Conservation (phyloP, 2,888 invertebrate genomes). For the Cyclophora albipunctata region DNA sequence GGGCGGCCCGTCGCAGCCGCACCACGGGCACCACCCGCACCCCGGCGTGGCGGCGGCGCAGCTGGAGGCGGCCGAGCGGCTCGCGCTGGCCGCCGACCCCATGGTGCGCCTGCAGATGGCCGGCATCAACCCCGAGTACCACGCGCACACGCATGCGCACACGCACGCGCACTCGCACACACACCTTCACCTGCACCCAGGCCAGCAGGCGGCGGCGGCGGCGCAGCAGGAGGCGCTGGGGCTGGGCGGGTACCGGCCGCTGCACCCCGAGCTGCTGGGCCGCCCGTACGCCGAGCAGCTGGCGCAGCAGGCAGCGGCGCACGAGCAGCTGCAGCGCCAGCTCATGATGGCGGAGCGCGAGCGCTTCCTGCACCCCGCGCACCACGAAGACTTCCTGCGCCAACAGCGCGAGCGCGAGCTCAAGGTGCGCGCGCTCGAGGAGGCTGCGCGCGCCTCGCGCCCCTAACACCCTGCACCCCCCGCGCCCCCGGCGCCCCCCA, state of each 20-base stretch:
- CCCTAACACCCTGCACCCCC: conserved; percentile 39
- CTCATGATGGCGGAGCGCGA: conserved; percentile 86
- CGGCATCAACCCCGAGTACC: conserved; percentile 90
- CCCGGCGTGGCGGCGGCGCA: conserved; percentile 75
- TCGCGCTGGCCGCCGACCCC: conserved; percentile 91
- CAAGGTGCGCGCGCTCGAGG: conserved; percentile 89
- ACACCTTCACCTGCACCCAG: conserved; percentile 87
- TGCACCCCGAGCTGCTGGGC: conserved; percentile 85
- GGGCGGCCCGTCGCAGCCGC: conserved; percentile 61
- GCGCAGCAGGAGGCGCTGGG: conserved; percentile 80
- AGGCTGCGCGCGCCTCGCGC: conserved; percentile 82
- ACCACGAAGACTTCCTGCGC: conserved; percentile 75
- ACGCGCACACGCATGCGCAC: conserved; percentile 94
- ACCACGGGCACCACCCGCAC: conserved; percentile 75
- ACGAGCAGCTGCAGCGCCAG: conserved; percentile 90
- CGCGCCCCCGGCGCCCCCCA: conserved; percentile 15
- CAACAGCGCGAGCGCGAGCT: conserved; percentile 90
- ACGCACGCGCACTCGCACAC: conserved; percentile 94
- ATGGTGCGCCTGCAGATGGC: conserved; percentile 96
- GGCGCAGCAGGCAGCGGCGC: conserved; percentile 86
- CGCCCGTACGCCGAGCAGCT: conserved; percentile 88
- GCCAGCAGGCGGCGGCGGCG: conserved; percentile 78
- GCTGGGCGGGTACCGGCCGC: conserved; percentile 75
- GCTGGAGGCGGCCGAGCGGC: conserved; percentile 83
- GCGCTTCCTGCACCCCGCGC: conserved; percentile 77